Evolutionary conservation across 2,113 vertebrate species (phyloP).

Genomic region (Periophthalmodon schlosseri): DNA sequence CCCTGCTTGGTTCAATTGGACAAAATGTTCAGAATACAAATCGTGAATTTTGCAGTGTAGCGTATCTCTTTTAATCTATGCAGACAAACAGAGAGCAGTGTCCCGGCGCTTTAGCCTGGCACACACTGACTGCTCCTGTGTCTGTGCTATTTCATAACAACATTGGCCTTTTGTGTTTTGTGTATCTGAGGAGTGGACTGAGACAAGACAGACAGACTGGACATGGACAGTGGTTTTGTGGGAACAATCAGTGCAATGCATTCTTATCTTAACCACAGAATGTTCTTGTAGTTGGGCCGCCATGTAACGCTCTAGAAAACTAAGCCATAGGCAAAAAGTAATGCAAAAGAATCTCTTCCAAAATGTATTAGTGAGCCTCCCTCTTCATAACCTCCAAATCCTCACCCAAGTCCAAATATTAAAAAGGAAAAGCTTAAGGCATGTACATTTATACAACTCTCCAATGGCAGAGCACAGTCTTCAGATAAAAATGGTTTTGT

Average conservation of each 20-base stretch:
- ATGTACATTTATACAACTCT: slow-evolving; percentile 24
- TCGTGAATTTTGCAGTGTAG: slow-evolving; percentile 21
- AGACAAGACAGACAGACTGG: slow-evolving; percentile 11
- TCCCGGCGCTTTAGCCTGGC: slow-evolving; percentile 49
- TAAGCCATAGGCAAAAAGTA: slow-evolving; percentile 34
- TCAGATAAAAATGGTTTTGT: slow-evolving; percentile 26
- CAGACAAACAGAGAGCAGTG: slow-evolving; percentile 45
- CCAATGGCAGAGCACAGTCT: slow-evolving; percentile 13
- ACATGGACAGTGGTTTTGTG: slow-evolving; percentile 37
- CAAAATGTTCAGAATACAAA: slow-evolving; percentile 50
- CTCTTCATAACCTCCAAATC: slow-evolving; percentile 56
- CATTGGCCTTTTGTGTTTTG: slow-evolving; percentile 29
- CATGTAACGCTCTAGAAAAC: slow-evolving; percentile 39
- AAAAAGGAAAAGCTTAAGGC: slow-evolving; percentile 51
- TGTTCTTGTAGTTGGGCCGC: slow-evolving; percentile 43
- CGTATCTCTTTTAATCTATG: slow-evolving; percentile 44
- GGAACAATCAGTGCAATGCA: slow-evolving; percentile 47
- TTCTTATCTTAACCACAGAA: slow-evolving; percentile 57
- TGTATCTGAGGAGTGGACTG: neutral
- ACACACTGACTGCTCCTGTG: slow-evolving; percentile 33
- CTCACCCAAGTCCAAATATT: slow-evolving; percentile 46
- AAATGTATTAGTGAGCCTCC: slow-evolving; percentile 41
- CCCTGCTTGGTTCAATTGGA: slow-evolving; percentile 14
- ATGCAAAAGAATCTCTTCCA: slow-evolving; percentile 33
- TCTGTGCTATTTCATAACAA: neutral